A percentile compares a stretch with the other conserved stretches of the same genome.
Conservation (phyloP, 2,888 invertebrate species). For the Trachelus troglodyta region DNA sequence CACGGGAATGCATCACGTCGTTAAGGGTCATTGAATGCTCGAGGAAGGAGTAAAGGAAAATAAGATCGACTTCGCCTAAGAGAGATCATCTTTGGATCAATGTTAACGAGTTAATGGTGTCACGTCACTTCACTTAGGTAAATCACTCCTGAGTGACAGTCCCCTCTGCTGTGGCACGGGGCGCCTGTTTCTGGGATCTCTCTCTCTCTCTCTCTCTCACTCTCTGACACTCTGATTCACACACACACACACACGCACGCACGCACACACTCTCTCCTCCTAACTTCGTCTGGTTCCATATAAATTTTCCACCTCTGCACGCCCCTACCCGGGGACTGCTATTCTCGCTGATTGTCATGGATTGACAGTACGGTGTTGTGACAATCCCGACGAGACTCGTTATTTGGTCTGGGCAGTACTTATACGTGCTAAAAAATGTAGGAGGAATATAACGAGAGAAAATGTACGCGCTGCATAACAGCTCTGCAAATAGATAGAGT, state of each 20-base stretch:
- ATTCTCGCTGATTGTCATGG: conserved; percentile 21
- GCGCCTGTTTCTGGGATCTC: conserved; percentile 3
- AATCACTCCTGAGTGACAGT: conserved; percentile 21
- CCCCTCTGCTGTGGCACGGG: conserved; percentile 6
- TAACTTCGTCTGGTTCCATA: conserved; percentile 8
- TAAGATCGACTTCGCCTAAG: conserved; percentile 21
- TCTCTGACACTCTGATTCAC: conserved; percentile 2
- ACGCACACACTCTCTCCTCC: neutral
- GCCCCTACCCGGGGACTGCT: neutral
- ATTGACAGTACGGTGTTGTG: conserved; percentile 13
- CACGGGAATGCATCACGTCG: neutral
- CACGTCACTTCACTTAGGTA: conserved; percentile 27
- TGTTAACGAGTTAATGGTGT: conserved; percentile 28
- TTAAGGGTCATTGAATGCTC: neutral
- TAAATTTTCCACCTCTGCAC: neutral
- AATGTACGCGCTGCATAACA: neutral
- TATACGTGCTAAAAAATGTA: neutral
- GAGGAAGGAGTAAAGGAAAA: conserved; percentile 9
- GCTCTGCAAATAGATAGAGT: neutral
- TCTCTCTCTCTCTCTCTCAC: conserved; percentile 3
- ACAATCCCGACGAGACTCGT: neutral
- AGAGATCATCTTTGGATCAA: conserved; percentile 24
- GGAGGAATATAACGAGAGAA: neutral
- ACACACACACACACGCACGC: no score
- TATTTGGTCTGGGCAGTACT: neutral